Percentiles rank a stretch among this genome's conserved stretches.
Evolutionary conservation across 2,888 invertebrate genomes (phyloP).

Genomic region (Subacronicta megacephala): DNA sequence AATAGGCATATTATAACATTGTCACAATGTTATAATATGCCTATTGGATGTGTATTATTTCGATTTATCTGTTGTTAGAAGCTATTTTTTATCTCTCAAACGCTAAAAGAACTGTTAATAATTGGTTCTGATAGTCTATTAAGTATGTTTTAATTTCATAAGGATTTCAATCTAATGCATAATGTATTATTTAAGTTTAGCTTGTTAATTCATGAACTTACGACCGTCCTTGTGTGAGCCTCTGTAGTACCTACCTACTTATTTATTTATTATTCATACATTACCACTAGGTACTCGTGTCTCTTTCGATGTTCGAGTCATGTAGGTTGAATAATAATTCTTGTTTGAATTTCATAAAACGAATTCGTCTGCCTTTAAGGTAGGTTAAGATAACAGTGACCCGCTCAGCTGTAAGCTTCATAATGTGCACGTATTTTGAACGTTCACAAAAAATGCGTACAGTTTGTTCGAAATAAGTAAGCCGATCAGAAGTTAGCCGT

Average conservation of each 20-base stretch:
- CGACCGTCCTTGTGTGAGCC: constrained; percentile 1
- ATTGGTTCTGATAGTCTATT: background rate
- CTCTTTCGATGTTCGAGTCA: constrained; percentile 36
- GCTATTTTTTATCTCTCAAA: too few relatives aligned
- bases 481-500: too few relatives aligned
- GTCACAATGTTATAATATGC: too few relatives aligned
- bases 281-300: constrained; percentile 11
- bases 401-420: background rate
- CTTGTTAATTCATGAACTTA: constrained; percentile 22
- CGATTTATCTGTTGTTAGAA: too few relatives aligned
- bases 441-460: too few relatives aligned
- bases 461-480: too few relatives aligned
- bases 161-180: constrained; percentile 3
- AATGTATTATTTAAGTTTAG: constrained; percentile 21
- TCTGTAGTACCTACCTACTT: too few relatives aligned
- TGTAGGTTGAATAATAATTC: constrained; percentile 30
- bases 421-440: too few relatives aligned
- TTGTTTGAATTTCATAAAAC: constrained; percentile 37
- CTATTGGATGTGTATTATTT: too few relatives aligned
- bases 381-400: too few relatives aligned
- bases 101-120: background rate
- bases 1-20: too few relatives aligned
- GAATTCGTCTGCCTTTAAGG: constrained; percentile 17
- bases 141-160: constrained; percentile 3
- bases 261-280: constrained; percentile 43